Percentiles rank a stretch among this genome's conserved stretches.
phyloP scores from a whole-genome alignment of 2,797 vertebrate species.

The Aythya fuligula region DNA sequence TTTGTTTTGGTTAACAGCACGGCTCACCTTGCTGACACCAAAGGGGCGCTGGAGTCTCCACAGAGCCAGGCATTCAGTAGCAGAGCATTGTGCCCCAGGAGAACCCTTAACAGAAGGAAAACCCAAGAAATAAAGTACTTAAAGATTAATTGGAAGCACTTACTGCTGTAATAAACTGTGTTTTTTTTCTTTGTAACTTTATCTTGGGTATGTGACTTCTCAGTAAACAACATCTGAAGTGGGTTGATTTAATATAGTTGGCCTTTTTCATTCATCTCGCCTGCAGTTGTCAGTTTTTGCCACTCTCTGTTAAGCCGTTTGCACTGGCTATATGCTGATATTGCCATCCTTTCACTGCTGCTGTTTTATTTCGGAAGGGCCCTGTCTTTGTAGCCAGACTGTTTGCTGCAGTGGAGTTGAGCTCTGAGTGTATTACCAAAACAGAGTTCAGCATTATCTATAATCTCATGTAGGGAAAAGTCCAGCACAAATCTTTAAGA shows the following conservation, averaged over 20 bases:
- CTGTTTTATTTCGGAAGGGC: slow-evolving; percentile 1
- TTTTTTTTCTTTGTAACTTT: background rate
- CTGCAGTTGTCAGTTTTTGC: background rate
- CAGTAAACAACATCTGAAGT: background rate
- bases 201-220: background rate
- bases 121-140: background rate
- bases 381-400: background rate
- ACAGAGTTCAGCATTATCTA: background rate
- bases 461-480: background rate
- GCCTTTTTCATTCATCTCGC: background rate
- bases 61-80: background rate
- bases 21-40: background rate
- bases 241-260: background rate
- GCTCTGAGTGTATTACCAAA: background rate
- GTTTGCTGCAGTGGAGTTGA: background rate
- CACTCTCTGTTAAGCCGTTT: background rate
- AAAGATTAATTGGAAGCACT: background rate
- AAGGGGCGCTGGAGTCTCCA: background rate
- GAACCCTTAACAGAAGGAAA: background rate
- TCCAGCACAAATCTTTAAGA: background rate
- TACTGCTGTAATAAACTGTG: background rate
- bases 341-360: background rate
- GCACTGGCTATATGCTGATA: background rate
- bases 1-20: background rate
- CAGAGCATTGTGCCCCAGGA: background rate